A percentile compares a stretch with the other conserved stretches of the same genome.
Conservation (phyloP, 2,888 invertebrate genomes). For the Diplazon laetatorius region DNA sequence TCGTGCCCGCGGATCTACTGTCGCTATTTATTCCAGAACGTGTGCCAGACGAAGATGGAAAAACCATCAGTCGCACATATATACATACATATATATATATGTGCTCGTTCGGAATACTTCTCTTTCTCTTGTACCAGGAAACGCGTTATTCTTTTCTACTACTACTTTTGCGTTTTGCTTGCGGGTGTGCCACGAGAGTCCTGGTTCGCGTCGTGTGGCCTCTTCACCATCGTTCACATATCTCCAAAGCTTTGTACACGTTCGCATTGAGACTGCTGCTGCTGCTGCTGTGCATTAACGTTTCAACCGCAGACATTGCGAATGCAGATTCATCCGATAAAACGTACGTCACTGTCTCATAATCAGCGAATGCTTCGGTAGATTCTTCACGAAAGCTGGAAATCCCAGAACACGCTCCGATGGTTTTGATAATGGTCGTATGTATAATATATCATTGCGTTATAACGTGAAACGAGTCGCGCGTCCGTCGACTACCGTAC, state of each 20-base stretch:
- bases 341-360: slow-evolving; percentile 36
- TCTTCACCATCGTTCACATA: slow-evolving; percentile 13
- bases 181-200: slow-evolving; percentile 51
- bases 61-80: slow-evolving; percentile 10
- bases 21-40: neutral
- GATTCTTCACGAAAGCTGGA: slow-evolving; percentile 21
- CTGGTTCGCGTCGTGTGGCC: slow-evolving; percentile 11
- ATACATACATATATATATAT: too few relatives aligned
- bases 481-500: slow-evolving; percentile 7
- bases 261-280: neutral
- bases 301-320: slow-evolving; percentile 21
- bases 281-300: neutral
- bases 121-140: slow-evolving; percentile 54
- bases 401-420: slow-evolving; percentile 15
- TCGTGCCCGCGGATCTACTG: neutral
- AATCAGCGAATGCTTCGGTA: slow-evolving; percentile 33
- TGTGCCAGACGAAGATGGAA: neutral
- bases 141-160: slow-evolving; percentile 20
- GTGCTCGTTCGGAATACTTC: slow-evolving; percentile 16
- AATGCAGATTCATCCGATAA: slow-evolving; percentile 35
- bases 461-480: slow-evolving; percentile 3
- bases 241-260: slow-evolving; percentile 19
- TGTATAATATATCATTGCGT: slow-evolving; percentile 9
- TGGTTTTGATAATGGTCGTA: slow-evolving; percentile 25
- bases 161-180: slow-evolving; percentile 2